phyloP scores from a whole-genome alignment of 2,113 vertebrate species.

The Macrotis lagotis region DNA sequence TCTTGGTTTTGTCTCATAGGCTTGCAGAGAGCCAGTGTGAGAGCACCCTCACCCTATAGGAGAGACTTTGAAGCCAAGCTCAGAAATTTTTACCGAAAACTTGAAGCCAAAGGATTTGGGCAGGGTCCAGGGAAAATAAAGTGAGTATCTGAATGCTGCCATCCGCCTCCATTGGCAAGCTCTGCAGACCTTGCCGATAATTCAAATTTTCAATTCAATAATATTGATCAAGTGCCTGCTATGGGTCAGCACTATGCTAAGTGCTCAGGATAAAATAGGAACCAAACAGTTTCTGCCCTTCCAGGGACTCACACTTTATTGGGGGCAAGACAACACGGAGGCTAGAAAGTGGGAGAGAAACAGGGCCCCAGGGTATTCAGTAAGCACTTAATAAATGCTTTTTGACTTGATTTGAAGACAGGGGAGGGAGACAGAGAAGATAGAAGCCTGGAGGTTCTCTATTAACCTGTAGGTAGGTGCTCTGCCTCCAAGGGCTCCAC shows the following conservation, averaged over 20 bases:
- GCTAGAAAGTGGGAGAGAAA: background rate
- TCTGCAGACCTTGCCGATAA: background rate
- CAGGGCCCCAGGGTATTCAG: too few species aligned
- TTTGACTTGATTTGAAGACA: background rate
- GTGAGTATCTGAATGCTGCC: constrained; percentile 84
- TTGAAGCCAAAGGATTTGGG: constrained; percentile 98
- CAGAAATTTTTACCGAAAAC: constrained; percentile 97
- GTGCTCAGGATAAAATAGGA: background rate
- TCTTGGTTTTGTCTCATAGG: constrained; percentile 82
- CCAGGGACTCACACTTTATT: background rate
- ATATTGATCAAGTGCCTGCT: background rate
- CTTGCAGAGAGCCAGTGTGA: constrained; percentile 91
- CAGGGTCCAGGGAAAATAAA: constrained; percentile 99
- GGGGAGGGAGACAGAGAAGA: background rate
- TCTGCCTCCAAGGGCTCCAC: background rate
- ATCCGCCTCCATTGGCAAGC: background rate
- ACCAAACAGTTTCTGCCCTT: background rate
- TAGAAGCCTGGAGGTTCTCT: background rate
- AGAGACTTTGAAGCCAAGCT: constrained; percentile 99
- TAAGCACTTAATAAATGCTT: background rate
- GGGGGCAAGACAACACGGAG: background rate
- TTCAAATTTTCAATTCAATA: background rate
- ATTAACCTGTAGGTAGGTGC: too few species aligned
- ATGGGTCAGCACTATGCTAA: background rate
- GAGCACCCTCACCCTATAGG: constrained; percentile 97